These are phyloP conservation scores for Platichthys stellatus DNA, from an alignment of 2,113 vertebrate species.

Conservation along the genomic window DNA sequence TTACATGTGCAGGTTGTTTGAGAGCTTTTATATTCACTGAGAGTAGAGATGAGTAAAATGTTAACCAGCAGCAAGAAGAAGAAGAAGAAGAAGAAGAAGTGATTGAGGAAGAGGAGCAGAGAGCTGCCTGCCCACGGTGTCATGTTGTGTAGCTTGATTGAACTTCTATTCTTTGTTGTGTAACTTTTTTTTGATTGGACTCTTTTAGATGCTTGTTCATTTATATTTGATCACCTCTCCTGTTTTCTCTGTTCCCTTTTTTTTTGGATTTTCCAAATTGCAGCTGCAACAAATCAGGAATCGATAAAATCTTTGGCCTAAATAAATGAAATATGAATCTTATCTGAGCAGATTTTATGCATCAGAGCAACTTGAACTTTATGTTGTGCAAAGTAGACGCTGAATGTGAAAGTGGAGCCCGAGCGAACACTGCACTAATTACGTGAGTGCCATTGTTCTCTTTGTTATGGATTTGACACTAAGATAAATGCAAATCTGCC, in stretches of 20 bases:
- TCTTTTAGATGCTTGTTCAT: neutral
- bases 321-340: neutral
- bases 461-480: neutral
- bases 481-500: neutral
- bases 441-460: too few relatives aligned
- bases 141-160: neutral
- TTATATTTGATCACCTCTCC: neutral
- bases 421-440: too few relatives aligned
- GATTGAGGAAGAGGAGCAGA: neutral
- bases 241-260: neutral
- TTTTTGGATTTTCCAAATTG: neutral
- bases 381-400: too few relatives aligned
- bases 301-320: neutral
- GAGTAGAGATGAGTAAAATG: conserved; percentile 1
- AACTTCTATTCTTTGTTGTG: neutral
- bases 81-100: conserved; percentile 9
- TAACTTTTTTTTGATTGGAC: neutral
- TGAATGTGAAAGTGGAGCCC: too few relatives aligned
- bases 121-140: neutral
- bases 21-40: neutral
- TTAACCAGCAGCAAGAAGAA: conserved; percentile 18
- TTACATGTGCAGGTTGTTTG: neutral
- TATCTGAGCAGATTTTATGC: neutral
- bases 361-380: neutral
- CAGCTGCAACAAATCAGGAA: neutral